Percentiles rank a stretch among this genome's conserved stretches.
These are phyloP conservation scores for Melanotus villosus DNA, from an alignment of 2,888 invertebrate species.

Conservation along the genomic window DNA sequence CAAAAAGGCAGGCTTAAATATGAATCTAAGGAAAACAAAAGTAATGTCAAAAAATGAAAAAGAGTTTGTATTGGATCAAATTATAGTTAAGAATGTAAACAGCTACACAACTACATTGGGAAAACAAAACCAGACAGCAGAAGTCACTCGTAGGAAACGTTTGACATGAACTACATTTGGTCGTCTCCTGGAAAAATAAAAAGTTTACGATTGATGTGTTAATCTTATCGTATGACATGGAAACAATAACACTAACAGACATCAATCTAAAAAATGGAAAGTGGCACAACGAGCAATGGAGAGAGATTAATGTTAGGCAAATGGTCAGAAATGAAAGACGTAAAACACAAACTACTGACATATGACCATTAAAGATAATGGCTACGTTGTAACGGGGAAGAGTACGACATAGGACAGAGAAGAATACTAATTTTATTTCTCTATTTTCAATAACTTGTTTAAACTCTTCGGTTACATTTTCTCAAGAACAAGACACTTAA, in stretches of 20 bases:
- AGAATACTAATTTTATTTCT: no score
- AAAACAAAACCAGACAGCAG: no score
- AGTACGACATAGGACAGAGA: no score
- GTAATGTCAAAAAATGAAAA: not conserved
- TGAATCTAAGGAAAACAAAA: not conserved
- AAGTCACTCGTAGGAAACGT: no score
- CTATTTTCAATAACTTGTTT: no score
- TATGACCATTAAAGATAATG: not conserved
- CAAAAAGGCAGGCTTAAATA: not conserved
- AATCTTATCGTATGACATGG: not conserved
- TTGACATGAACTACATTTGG: no score
- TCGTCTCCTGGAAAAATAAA: no score
- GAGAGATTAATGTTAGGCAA: not conserved
- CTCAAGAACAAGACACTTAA: no score
- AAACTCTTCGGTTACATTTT: no score
- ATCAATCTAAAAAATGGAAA: not conserved
- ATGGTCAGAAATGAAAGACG: not conserved
- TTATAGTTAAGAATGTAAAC: no score
- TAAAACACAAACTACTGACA: not conserved
- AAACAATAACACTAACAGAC: constrained; percentile 1
- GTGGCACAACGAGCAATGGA: not conserved
- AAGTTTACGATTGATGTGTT: not conserved
- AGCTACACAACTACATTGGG: no score
- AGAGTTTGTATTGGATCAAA: no score
- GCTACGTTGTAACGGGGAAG: not conserved